Evolutionary conservation across 2,888 invertebrate genomes (phyloP), one percentile per base, ranked within the genome.

Genomic region (Uropetala carovei): DNA sequence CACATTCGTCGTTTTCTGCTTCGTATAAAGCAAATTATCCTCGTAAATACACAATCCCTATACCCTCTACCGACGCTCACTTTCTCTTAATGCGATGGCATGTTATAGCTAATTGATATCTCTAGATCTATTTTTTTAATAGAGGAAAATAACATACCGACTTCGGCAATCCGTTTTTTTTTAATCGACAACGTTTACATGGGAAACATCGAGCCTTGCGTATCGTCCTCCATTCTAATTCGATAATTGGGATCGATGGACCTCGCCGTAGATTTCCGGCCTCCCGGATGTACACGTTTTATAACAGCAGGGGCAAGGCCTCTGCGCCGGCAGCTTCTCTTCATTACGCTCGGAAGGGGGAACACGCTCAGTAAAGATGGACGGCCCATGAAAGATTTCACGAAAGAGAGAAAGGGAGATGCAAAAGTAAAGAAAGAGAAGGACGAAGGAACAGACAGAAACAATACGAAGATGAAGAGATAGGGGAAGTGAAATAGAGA

Each of bases 241-340:
- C 22, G 75, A 13, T 75, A 75, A 75, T 75, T 75, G 75, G 75
- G 75, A 75, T 75, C 75, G 75, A 75, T 75, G 75, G 75, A 13
- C 0, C 18, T 9, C 9, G 68, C 68, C 68, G 18, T 22, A 22
- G 22, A 68, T n/a, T 64, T 64, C 16, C 14, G 64, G 5, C 68
- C n/a, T 13, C 10, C 75, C 22, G 75, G 75, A 27, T 27, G 43
- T 43, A 75, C 75, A 27, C 22, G 27, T 75, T 75, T 75, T 27
- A 27, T 75, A 22, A 75, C 22, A 75, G 22, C 22, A 75, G 11
- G 75, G 22, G 9, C 7, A 68, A 64, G 64, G 64, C n/a, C n/a
- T 22, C 22, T 68, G 68, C 14, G 68, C 68, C 0, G n/a, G 75
- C n/a, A 27, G 27, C 75, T 10, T 27, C 13, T 22, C n/a, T 75